phyloP scores from a whole-genome alignment of 2,797 vertebrate genomes.

The Geotria australis region DNA sequence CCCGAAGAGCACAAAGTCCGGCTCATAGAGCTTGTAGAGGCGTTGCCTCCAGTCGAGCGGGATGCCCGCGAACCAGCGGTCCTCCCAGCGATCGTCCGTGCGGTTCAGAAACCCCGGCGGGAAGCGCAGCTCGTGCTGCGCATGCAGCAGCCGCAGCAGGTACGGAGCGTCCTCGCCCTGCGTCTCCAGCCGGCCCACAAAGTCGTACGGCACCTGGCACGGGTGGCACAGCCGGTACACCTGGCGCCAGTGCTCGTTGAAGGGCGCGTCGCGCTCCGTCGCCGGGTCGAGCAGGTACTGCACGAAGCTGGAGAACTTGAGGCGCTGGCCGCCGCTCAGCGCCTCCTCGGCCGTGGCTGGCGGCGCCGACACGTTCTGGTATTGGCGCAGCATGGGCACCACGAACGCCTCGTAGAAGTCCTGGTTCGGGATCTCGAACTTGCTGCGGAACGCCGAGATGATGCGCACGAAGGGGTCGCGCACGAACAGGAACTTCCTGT shows the following conservation, averaged over 20 bases:
- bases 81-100: conserved; percentile 51
- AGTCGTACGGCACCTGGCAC: conserved; percentile 68
- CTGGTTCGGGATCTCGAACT: conserved; percentile 58
- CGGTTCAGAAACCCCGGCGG: conserved; percentile 40
- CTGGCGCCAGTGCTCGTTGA: conserved; percentile 92
- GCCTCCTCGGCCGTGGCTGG: conserved; percentile 45
- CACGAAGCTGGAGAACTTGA: conserved; percentile 59
- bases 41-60: conserved; percentile 28
- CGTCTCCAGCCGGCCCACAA: conserved; percentile 59
- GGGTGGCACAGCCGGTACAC: conserved; percentile 67
- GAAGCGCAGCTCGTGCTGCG: conserved; percentile 46
- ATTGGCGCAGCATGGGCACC: conserved; percentile 42
- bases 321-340: conserved; percentile 31
- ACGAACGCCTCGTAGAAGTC: conserved; percentile 62
- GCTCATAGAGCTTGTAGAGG: conserved; percentile 56
- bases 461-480: conserved; percentile 82
- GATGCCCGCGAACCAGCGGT: conserved; percentile 44
- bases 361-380: conserved; percentile 10
- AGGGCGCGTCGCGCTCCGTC: conserved; percentile 53
- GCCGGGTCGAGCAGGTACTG: conserved; percentile 70
- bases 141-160: conserved; percentile 34
- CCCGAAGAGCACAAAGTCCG: conserved; percentile 61
- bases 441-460: conserved; percentile 87
- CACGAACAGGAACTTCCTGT: conserved; percentile 89
- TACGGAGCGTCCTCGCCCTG: conserved; percentile 45